Evolutionary conservation across 2,888 invertebrate species (phyloP).

Genomic region (Caenorhabditis drosophilae): DNA sequence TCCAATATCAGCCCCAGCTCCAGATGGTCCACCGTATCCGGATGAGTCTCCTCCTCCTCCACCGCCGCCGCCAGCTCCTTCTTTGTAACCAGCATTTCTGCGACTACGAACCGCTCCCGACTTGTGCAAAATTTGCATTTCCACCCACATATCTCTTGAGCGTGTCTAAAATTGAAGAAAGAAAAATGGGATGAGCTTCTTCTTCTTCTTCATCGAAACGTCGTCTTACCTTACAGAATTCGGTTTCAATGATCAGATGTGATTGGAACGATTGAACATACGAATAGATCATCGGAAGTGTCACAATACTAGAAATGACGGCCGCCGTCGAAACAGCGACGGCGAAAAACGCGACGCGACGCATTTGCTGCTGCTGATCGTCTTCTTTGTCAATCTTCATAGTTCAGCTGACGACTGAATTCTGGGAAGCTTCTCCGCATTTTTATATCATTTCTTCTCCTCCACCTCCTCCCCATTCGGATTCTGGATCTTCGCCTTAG

Average conservation of each 20-base stretch:
- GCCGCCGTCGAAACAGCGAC: conserved; percentile 68
- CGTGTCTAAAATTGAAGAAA: conserved; percentile 43
- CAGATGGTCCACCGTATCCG: conserved; percentile 44
- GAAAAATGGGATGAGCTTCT: not conserved
- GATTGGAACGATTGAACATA: conserved; percentile 68
- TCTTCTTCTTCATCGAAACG: too few species aligned
- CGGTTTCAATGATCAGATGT: conserved; percentile 67
- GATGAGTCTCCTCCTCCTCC: conserved; percentile 54
- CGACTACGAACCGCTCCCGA: conserved; percentile 46
- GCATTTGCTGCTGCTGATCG: conserved; percentile 58
- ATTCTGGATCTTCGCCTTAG: too few species aligned
- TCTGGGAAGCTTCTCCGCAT: not conserved
- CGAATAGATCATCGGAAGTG: conserved; percentile 67
- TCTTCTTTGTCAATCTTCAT: conserved; percentile 45
- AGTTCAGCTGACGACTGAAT: conserved; percentile 45
- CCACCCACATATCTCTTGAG: conserved; percentile 68
- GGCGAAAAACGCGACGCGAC: conserved; percentile 68
- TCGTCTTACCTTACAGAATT: conserved; percentile 68
- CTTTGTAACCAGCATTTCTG: conserved; percentile 49
- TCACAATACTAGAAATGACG: conserved; percentile 63
- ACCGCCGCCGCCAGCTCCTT: conserved; percentile 38
- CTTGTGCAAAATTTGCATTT: conserved; percentile 67
- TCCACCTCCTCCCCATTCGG: too few species aligned
- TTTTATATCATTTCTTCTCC: conserved; percentile 38
- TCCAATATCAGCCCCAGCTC: conserved; percentile 45